Conservation (phyloP, 2,113 vertebrate species). For the Xiphophorus maculatus region DNA sequence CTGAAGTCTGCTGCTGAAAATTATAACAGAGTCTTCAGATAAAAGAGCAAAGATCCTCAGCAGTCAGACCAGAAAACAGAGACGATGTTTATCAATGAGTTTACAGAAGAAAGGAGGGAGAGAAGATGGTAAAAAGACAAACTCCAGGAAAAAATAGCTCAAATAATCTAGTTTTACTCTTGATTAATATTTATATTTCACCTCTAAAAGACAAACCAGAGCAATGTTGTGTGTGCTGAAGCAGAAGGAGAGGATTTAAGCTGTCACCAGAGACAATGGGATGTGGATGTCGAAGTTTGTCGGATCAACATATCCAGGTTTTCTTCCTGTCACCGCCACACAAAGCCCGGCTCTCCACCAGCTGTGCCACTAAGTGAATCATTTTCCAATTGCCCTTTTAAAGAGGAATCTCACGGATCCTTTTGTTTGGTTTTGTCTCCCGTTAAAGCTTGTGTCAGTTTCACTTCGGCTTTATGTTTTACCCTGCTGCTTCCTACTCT, state of each 20-base stretch:
- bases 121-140: neutral
- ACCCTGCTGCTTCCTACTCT: neutral
- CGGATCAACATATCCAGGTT: slow-evolving; percentile 37
- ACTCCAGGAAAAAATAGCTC: neutral
- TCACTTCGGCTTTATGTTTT: slow-evolving; percentile 21
- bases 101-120: neutral
- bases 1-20: no score
- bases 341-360: slow-evolving; percentile 31
- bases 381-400: slow-evolving; percentile 14
- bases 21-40: neutral
- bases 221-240: neutral
- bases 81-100: neutral
- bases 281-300: slow-evolving; percentile 33
- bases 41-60: neutral
- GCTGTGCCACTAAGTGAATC: slow-evolving; percentile 27
- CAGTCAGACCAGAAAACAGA: neutral
- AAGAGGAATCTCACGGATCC: slow-evolving; percentile 19
- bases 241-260: slow-evolving; percentile 23
- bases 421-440: slow-evolving; percentile 42
- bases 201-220: slow-evolving; percentile 1
- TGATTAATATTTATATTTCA: neutral
- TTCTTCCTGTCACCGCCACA: slow-evolving; percentile 35
- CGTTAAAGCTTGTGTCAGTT: slow-evolving; percentile 27
- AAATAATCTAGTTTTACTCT: neutral
- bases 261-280: slow-evolving; percentile 29